phyloP scores from a whole-genome alignment of 2,797 vertebrate species.

The Thamnophis elegans region DNA sequence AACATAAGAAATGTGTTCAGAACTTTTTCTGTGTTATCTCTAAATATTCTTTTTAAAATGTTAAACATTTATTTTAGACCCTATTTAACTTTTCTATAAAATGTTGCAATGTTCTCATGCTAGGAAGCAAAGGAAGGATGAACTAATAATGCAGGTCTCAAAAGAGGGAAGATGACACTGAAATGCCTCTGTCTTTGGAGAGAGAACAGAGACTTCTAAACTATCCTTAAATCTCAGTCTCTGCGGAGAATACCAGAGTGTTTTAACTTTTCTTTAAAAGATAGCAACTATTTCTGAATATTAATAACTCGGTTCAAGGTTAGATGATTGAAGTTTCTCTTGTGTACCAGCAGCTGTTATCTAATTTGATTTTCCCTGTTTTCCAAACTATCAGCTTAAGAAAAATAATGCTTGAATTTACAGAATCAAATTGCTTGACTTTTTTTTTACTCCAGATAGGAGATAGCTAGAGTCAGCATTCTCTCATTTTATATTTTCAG shows the following conservation, averaged over 20 bases:
- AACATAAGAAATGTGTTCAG: neutral
- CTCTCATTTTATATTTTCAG: neutral
- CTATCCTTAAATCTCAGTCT: neutral
- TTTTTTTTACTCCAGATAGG: neutral
- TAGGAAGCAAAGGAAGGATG: neutral
- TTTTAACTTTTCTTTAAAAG: conserved; percentile 25
- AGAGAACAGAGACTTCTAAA: conserved; percentile 19
- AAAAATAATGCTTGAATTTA: neutral
- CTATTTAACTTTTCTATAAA: neutral
- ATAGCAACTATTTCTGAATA: conserved; percentile 3
- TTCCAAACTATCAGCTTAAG: neutral
- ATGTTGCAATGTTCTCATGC: neutral
- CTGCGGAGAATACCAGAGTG: neutral
- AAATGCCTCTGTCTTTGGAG: conserved; percentile 4
- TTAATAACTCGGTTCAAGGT: conserved; percentile 4
- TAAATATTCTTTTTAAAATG: neutral
- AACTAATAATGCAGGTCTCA: conserved; percentile 2
- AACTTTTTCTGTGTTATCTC: neutral
- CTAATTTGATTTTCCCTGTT: neutral
- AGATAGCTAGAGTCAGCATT: neutral
- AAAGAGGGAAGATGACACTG: neutral
- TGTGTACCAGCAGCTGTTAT: neutral
- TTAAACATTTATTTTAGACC: neutral
- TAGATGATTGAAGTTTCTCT: neutral
- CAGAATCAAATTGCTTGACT: neutral